phyloP scores from a whole-genome alignment of 2,797 vertebrate genomes.

The Serranus cabrilla region DNA sequence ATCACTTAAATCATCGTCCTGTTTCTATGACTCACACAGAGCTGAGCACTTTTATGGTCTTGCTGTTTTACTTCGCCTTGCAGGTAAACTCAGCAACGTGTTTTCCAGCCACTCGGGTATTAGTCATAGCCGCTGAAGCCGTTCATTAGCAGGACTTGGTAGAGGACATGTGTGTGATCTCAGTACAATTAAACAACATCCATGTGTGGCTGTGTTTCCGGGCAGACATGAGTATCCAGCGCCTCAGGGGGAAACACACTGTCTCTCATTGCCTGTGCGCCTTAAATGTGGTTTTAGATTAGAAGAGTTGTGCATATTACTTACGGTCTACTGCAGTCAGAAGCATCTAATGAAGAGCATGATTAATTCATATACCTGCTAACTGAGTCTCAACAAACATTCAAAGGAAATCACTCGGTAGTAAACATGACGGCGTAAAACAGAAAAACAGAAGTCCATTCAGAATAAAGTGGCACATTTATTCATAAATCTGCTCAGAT shows the following conservation, averaged over 20 bases:
- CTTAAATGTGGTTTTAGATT: constrained; percentile 73
- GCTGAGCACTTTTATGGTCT: constrained; percentile 27
- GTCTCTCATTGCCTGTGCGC: constrained; percentile 63
- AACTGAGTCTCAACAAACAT: constrained; percentile 27
- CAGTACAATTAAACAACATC: constrained; percentile 68
- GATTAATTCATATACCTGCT: constrained; percentile 33
- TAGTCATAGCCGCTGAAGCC: constrained; percentile 60
- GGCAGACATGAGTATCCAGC: constrained; percentile 74
- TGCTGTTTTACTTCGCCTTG: constrained; percentile 30
- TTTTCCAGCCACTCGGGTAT: constrained; percentile 53
- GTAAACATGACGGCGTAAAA: constrained; percentile 10
- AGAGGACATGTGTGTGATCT: constrained; percentile 68
- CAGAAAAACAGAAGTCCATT: constrained; percentile 18
- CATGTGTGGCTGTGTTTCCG: constrained; percentile 77
- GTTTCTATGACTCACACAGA: constrained; percentile 48
- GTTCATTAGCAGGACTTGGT: constrained; percentile 69
- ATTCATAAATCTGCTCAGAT: constrained; percentile 24
- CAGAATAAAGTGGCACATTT: constrained; percentile 16
- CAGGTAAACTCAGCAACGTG: constrained; percentile 53
- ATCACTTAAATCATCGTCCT: constrained; percentile 32
- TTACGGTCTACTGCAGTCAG: constrained; percentile 48
- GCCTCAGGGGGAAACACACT: constrained; percentile 66
- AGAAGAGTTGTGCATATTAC: constrained; percentile 48
- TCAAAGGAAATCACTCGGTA: constrained; percentile 22
- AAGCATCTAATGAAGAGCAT: constrained; percentile 36